These are phyloP conservation scores for Chromis chromis DNA, from an alignment of 2,797 vertebrate species.

Conservation along the genomic window DNA sequence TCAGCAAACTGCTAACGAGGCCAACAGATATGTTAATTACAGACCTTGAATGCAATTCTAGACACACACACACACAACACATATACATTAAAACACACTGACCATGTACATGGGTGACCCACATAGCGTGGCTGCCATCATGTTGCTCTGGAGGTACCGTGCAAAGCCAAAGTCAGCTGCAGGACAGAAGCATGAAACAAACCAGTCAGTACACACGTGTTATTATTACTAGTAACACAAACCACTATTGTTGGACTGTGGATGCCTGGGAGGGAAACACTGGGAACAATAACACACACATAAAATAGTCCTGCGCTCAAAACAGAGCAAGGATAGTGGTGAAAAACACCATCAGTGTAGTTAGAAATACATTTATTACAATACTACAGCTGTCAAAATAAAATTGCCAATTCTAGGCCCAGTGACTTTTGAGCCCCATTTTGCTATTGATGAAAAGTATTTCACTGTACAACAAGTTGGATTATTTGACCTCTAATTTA, in stretches of 20 bases:
- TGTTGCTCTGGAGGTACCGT: constrained; percentile 97
- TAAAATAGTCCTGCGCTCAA: neutral
- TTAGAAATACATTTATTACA: neutral
- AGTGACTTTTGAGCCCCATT: too few relatives aligned
- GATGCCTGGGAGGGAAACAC: constrained; percentile 25
- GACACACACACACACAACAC: neutral
- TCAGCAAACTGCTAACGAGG: constrained; percentile 11
- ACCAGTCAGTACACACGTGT: constrained; percentile 21
- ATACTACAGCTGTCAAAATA: neutral
- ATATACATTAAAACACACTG: constrained; percentile 41
- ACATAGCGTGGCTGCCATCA: constrained; percentile 99
- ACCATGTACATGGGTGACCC: constrained; percentile 99
- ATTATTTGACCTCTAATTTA: too few relatives aligned
- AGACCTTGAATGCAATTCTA: constrained; percentile 7
- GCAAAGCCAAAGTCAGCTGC: constrained; percentile 98
- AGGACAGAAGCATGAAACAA: constrained; percentile 44
- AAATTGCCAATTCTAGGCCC: neutral
- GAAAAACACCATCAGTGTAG: neutral
- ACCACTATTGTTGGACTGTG: constrained; percentile 32
- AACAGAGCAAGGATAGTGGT: constrained; percentile 1
- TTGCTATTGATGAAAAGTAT: too few relatives aligned
- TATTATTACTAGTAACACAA: constrained; percentile 52
- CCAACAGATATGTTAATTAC: neutral
- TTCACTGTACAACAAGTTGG: too few relatives aligned
- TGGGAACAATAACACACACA: constrained; percentile 9